Evolutionary conservation across 2,797 vertebrate species (phyloP).

Genomic region (Chelon labrosus): DNA sequence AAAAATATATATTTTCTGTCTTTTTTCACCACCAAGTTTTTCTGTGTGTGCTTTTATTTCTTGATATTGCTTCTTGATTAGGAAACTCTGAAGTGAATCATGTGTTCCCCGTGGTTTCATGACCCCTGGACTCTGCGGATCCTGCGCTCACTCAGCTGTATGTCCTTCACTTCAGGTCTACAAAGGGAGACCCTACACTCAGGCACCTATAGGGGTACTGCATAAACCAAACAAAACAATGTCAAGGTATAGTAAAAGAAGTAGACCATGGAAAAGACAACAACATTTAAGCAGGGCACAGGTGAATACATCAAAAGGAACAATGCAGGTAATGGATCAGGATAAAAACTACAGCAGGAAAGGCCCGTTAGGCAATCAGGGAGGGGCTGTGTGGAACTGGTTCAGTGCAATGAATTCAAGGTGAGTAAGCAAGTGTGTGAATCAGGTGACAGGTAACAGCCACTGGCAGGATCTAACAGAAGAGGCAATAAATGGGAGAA

Average conservation of each 20-base stretch:
- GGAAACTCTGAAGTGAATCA: background rate
- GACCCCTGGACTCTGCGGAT: background rate
- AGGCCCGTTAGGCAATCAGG: background rate
- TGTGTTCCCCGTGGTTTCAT: background rate
- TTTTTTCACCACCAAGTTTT: no score
- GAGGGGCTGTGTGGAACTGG: background rate
- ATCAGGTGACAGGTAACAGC: no score
- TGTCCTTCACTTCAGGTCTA: constrained; percentile 71
- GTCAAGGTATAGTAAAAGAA: no score
- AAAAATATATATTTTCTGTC: no score
- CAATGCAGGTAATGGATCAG: background rate
- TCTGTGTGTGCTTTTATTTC: background rate
- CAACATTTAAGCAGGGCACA: background rate
- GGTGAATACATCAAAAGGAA: no score
- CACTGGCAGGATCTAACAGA: no score
- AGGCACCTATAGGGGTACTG: background rate
- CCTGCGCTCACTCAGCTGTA: background rate
- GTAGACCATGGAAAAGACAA: background rate
- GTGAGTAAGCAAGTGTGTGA: background rate
- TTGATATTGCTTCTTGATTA: background rate
- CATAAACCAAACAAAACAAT: background rate
- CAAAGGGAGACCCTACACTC: constrained; percentile 39
- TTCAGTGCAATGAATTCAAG: background rate
- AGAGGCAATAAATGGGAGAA: background rate
- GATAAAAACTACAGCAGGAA: background rate